Evolutionary conservation across 2,797 vertebrate species (phyloP).

Genomic region (Morus bassanus): DNA sequence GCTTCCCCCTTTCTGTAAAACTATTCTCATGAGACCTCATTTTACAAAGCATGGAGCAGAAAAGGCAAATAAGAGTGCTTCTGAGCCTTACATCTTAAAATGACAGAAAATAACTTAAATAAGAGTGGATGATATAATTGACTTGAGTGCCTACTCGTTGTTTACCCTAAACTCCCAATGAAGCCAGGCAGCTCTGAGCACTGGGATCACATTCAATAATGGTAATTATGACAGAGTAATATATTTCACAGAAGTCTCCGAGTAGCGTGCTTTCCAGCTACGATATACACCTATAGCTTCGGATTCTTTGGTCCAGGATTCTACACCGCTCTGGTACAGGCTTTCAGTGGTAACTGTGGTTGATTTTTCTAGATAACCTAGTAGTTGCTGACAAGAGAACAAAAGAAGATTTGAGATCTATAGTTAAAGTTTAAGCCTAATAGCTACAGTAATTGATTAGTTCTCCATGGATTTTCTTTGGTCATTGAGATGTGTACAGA

Average conservation of each 20-base stretch:
- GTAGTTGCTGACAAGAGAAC: background rate
- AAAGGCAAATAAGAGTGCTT: background rate
- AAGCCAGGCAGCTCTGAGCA: constrained; percentile 2
- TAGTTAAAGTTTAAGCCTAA: constrained; percentile 63
- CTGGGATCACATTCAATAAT: constrained; percentile 15
- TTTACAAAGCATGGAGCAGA: background rate
- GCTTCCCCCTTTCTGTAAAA: background rate
- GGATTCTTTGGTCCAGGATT: constrained; percentile 7
- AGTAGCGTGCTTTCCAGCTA: background rate
- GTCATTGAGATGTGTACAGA: constrained; percentile 42
- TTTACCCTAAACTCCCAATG: background rate
- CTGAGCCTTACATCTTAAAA: background rate
- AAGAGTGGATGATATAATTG: background rate
- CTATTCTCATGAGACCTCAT: background rate
- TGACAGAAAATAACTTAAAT: constrained; percentile 29
- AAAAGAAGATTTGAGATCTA: constrained; percentile 52
- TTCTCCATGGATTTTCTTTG: constrained; percentile 51
- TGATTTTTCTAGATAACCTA: constrained; percentile 5
- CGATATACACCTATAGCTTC: background rate
- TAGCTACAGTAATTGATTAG: constrained; percentile 58
- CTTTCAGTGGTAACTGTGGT: background rate
- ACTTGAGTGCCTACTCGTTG: background rate
- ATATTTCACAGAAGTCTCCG: background rate
- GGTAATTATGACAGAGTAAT: background rate
- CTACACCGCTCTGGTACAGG: background rate